Evolutionary conservation across 1,140 invertebrate genomes (phyloP), one percentile per base, ranked within the genome.

Genomic region (Heliconius congener): DNA sequence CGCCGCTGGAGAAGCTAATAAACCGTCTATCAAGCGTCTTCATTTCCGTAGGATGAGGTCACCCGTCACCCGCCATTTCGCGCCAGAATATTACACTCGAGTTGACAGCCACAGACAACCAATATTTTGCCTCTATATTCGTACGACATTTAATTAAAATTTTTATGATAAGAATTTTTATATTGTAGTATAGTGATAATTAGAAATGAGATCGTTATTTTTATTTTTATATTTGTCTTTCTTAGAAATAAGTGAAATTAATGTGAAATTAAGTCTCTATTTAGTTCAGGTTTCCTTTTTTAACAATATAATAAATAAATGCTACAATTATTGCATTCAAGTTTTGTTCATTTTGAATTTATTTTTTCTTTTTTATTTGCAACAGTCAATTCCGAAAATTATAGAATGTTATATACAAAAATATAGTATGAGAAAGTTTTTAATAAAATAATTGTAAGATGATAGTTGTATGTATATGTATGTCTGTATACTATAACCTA

Each of bases 21-120:
- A 73, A 76, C 74, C 74, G 78, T 80, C 78, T 75, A 76, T 80
- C 78, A 80, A 76, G 73, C 46, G 74, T 55, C 30, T 73, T 76
- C 78, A 76, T 80, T 80, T 80, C 78, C 78, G 74, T 50, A 76
- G 78, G 42, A 76, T 74, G 78, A 76, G 78, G 78, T 71, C 74
- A 80, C 66, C 74, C 37, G 74, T 71, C 75, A 76, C n/a, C 75
- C 39, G 75, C 52, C 75, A 76, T 60, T 76, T 71, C 60, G 42
- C 42, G 66, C 75, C 66, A 76, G 46, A 76, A 60, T 46, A 70
- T 76, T 42, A 57, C 37, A 46, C n/a, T 57, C 37, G 55, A 39
- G 57, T 66, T 76, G 57, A 30, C 74, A 76, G 46, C 74, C 37
- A 46, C 74, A 76, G 57, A 66, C 57, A 39, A 76, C 9, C 9